Evolutionary conservation across 2,797 vertebrate species (phyloP).

Genomic region (Enteromius afrohamiltoni): DNA sequence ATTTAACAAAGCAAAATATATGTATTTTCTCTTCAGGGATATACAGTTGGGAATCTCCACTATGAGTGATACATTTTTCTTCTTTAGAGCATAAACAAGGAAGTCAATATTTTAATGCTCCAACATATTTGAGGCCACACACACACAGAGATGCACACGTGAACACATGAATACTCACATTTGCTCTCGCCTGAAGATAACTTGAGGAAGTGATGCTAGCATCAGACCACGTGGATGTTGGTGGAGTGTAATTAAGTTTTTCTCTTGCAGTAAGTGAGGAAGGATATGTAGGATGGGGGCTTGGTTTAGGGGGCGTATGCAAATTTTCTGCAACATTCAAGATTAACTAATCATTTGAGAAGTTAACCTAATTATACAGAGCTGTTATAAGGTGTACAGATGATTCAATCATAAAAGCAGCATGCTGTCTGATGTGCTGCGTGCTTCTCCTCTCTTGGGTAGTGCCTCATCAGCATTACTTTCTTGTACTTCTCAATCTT

Average conservation of each 20-base stretch:
- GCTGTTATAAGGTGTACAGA: conserved; percentile 47
- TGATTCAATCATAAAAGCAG: conserved; percentile 39
- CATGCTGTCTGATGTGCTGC: not conserved
- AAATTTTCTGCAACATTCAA: conserved; percentile 44
- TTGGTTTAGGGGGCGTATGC: conserved; percentile 25
- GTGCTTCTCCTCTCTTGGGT: not conserved
- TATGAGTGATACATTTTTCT: not conserved
- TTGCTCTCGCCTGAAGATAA: conserved; percentile 24
- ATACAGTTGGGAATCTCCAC: not conserved
- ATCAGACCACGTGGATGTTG: conserved; percentile 65
- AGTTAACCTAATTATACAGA: conserved; percentile 53
- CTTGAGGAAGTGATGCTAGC: conserved; percentile 62
- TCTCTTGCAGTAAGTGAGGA: conserved; percentile 60
- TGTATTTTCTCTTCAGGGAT: not conserved
- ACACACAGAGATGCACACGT: not conserved
- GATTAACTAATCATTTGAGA: conserved; percentile 53
- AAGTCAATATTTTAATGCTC: not conserved
- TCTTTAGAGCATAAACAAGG: not conserved
- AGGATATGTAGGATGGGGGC: conserved; percentile 36
- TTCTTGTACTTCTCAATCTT: not conserved
- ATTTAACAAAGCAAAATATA: not conserved
- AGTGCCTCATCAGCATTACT: not conserved
- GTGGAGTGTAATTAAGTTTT: conserved; percentile 75
- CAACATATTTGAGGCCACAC: not conserved
- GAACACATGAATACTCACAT: conserved; percentile 7